These are phyloP conservation scores for Drosophila elegans DNA, from an alignment of 1,140 invertebrate species.

Conservation along the genomic window DNA sequence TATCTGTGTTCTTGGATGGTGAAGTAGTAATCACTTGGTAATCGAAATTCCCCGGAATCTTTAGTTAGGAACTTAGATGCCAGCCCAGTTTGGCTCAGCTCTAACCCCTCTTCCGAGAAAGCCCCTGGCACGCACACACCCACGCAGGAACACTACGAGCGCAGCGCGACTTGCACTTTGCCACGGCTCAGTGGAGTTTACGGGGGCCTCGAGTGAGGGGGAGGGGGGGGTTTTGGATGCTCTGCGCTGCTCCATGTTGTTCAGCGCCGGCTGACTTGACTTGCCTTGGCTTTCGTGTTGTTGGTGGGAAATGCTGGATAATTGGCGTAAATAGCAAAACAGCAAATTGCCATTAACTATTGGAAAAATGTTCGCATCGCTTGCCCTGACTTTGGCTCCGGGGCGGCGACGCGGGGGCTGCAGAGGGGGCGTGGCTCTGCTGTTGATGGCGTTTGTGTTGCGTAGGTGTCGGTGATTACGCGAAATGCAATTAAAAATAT, in stretches of 20 bases:
- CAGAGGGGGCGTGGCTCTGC: conserved; percentile 33
- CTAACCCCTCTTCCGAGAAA: not conserved
- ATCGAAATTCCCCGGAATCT: too few species aligned
- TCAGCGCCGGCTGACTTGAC: conserved; percentile 36
- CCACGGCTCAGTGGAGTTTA: conserved; percentile 43
- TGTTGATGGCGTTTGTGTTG: conserved; percentile 38
- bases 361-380: conserved; percentile 77
- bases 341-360: conserved; percentile 84
- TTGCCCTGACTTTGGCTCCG: conserved; percentile 45
- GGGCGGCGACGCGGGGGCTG: not conserved
- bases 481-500: conserved; percentile 83
- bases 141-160: conserved; percentile 41
- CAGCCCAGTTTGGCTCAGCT: not conserved
- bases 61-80: not conserved
- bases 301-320: conserved; percentile 75
- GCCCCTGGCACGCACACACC: conserved; percentile 28
- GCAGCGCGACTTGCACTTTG: conserved; percentile 66
- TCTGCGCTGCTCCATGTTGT: conserved; percentile 32
- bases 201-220: conserved; percentile 5
- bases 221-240: conserved; percentile 18
- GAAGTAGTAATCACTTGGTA: too few species aligned
- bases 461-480: conserved; percentile 80
- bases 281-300: conserved; percentile 62
- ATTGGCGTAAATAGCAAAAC: conserved; percentile 84
- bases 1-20: too few species aligned